phyloP scores from a whole-genome alignment of 2,888 invertebrate genomes.

The Nomada lathburiana region DNA sequence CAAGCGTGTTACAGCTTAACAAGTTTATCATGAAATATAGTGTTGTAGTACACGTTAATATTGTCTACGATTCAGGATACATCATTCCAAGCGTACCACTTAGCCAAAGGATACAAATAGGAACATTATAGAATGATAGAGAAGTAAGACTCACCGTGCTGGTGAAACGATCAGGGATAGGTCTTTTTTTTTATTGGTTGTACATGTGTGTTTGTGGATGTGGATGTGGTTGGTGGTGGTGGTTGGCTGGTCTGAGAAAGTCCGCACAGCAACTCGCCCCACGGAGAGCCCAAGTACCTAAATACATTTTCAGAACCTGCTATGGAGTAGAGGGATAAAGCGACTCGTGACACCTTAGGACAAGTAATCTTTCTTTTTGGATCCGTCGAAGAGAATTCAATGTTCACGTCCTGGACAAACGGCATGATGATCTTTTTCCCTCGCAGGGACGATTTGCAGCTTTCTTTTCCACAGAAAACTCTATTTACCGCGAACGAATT shows the following conservation, averaged over 20 bases:
- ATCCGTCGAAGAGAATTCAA: slow-evolving; percentile 39
- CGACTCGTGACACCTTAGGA: slow-evolving; percentile 61
- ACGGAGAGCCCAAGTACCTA: slow-evolving; percentile 73
- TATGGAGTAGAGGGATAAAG: slow-evolving; percentile 70
- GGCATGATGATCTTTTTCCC: slow-evolving; percentile 13
- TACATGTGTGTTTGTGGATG: slow-evolving; percentile 76
- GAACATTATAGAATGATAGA: slow-evolving; percentile 67
- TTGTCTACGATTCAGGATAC: slow-evolving; percentile 26
- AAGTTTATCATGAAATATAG: background rate
- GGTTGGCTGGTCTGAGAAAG: slow-evolving; percentile 76
- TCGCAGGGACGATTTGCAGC: background rate
- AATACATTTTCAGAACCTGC: slow-evolving; percentile 74
- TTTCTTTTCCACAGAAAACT: background rate
- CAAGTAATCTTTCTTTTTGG: slow-evolving; percentile 46
- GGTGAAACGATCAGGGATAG: slow-evolving; percentile 81
- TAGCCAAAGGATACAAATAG: slow-evolving; percentile 50
- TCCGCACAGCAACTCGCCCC: slow-evolving; percentile 77
- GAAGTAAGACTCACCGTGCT: slow-evolving; percentile 81
- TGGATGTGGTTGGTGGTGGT: slow-evolving; percentile 67
- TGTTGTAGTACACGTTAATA: background rate
- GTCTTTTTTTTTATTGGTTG: slow-evolving; percentile 74
- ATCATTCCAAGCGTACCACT: slow-evolving; percentile 29
- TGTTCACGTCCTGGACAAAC: slow-evolving; percentile 36
- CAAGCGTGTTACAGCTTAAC: too few species aligned
- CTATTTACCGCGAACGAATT: slow-evolving; percentile 34